phyloP scores from a whole-genome alignment of 2,797 vertebrate genomes.

The Phoxinus dragarum region DNA sequence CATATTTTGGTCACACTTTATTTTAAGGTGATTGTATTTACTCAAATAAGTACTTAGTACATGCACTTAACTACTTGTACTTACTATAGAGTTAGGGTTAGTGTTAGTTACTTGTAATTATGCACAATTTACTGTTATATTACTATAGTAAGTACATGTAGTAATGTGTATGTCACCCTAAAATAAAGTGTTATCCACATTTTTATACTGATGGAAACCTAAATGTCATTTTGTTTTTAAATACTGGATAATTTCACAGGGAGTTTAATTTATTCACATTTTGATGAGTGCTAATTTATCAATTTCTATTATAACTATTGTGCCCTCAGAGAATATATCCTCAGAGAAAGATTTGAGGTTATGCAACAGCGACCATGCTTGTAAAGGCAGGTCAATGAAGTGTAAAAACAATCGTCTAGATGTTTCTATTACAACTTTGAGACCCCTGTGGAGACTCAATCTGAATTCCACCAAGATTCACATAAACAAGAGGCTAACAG shows the following conservation, averaged over 20 bases:
- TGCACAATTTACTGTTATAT: no score
- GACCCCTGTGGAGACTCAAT: not conserved
- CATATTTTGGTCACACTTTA: no score
- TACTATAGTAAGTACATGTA: no score
- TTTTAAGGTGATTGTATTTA: no score
- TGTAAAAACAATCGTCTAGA: not conserved
- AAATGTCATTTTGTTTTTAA: not conserved
- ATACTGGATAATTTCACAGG: not conserved
- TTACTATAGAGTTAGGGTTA: no score
- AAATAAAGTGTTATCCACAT: no score
- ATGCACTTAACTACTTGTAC: no score
- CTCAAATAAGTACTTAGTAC: no score
- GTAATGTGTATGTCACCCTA: no score
- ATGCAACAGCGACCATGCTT: not conserved
- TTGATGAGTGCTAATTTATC: not conserved
- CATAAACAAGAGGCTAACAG: conserved; percentile 17
- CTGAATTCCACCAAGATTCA: conserved; percentile 23
- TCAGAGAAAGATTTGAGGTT: conserved; percentile 27
- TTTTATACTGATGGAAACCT: not conserved
- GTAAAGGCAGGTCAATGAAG: conserved; percentile 21
- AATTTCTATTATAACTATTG: not conserved
- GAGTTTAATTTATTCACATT: not conserved
- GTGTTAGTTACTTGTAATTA: no score
- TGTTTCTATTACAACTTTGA: conserved; percentile 6
- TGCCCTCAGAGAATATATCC: not conserved